These are phyloP conservation scores for Idris sp. DNA, from an alignment of 1,140 invertebrate species.

Conservation along the genomic window DNA sequence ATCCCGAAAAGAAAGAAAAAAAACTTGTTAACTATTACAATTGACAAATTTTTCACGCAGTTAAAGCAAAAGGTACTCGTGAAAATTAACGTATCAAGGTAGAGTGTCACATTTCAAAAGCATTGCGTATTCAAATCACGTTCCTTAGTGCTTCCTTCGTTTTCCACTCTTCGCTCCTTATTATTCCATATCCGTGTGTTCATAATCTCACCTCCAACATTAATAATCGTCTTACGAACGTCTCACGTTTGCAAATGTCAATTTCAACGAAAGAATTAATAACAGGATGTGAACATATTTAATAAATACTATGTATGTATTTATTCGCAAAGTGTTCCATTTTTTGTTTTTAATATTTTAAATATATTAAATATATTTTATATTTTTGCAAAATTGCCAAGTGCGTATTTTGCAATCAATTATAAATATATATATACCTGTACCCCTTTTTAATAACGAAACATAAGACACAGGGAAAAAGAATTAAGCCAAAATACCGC, in stretches of 20 bases:
- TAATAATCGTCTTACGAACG: constrained; percentile 55
- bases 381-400: too few species aligned
- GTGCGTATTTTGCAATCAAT: too few species aligned
- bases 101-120: constrained; percentile 65
- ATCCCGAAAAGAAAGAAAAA: constrained; percentile 1
- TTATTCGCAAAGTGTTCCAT: too few species aligned
- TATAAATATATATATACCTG: too few species aligned
- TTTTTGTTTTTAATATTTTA: too few species aligned
- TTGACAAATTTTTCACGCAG: constrained; percentile 30
- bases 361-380: too few species aligned
- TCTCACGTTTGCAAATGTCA: constrained; percentile 42
- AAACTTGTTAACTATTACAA: constrained; percentile 15
- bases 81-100: constrained; percentile 71
- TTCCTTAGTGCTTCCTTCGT: constrained; percentile 72
- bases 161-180: constrained; percentile 72
- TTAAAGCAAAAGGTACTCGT: constrained; percentile 28
- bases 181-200: constrained; percentile 72
- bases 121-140: constrained; percentile 70
- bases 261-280: constrained; percentile 56
- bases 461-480: too few species aligned
- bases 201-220: constrained; percentile 58
- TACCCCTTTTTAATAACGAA: too few species aligned
- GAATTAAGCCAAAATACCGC: too few species aligned
- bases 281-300: constrained; percentile 45
- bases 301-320: too few species aligned